Evolutionary conservation across 2,113 vertebrate species (phyloP), one percentile per base, ranked within the genome.

Genomic region (Zosterops japonicus): DNA sequence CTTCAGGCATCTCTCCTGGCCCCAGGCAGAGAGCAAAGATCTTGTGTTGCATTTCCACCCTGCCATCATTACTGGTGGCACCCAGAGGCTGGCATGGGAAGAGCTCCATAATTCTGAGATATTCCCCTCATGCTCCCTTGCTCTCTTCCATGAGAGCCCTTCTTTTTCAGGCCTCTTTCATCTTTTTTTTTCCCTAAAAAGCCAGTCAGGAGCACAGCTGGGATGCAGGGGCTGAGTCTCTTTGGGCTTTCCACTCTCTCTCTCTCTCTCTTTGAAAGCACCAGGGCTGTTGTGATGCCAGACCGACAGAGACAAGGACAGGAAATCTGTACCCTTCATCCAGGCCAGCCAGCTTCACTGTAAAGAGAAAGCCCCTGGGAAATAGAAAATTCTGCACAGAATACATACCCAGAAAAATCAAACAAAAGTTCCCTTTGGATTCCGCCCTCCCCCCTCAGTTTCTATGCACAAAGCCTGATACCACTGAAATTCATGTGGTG

Each of bases 91-190:
- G 41, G 4, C 49, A n/a, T 5, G 11, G 69, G n/a, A 74, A 6
- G 9, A 79, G 12, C 31, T 56, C 41, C 9, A 1, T 4, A 25
- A 65, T 61, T 76, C 44, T 64, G 44, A 76, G 31, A 69, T 33
- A 52, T 25, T 71, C 14, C 16, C 9, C 52, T 89, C n/a, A 2
- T 9, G 14, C 10, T 65, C 63, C 35, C 39, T 79, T 83, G 24
- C 7, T 47, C 28, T 61, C 8, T 53, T 31, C 28, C 24, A 8
- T 3, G 11, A 82, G 16, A 19, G 1, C 4, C 0, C 12, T 14
- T 4, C 27, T 60, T 41, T 33, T 11, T 24, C 46, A 36, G 53
- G 8, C 10, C 5, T 25, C 39, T 53, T 41, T 35, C 11, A 23
- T 22, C 33, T 70, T 19, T 21, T 76, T 86, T 64, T 46, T 46